Evolutionary conservation across 2,888 invertebrate species (phyloP), one percentile per base, ranked within the genome.

Genomic region (Cinara cedri): DNA sequence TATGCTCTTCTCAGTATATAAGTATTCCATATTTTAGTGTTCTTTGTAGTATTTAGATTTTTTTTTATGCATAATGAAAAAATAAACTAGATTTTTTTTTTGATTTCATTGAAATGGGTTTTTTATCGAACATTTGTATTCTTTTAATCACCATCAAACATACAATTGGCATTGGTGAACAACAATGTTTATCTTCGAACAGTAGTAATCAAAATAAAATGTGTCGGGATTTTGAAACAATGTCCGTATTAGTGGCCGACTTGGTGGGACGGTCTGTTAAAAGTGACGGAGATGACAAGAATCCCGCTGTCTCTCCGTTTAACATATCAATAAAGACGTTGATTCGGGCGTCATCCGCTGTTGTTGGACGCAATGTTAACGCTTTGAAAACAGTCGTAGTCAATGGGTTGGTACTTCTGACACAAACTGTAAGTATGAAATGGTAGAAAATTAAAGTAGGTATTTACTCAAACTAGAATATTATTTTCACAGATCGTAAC

Each of bases 231-330:
- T 78, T 60, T 60, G 62, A 60, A 60, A 21, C 60, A 9, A 78
- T 78, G 70, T 78, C 78, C n/a, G 70, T 68, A 26, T 13, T 78
- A 1, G 78, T 78, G 19, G 70, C 78, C 1, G 51, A 68, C 42
- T 4, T 78, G 11, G 78, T 78, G 11, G 70, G 78, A 14, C 49
- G 60, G 4, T 78, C 70, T 19, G 16, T n/a, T 3, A 16, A 1
- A 49, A 6, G 8, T 14, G 14, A 14, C 14, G 26, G 11, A 44
- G 42, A 42, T 16, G 24, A 57, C 9, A 21, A 60, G 60, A 78
- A 60, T 3, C 62, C 68, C n/a, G 6, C 34, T 3, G 34, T 4
- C 34, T 34, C 34, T 3, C 34, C 34, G 34, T 34, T 34, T 6
- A 70, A 62, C 19, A 13, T 70, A n/a, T 62, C 70, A n/a, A 51